Conservation (phyloP, 92 coral and sea anemone species). For the Isaurus tuberculatus region DNA sequence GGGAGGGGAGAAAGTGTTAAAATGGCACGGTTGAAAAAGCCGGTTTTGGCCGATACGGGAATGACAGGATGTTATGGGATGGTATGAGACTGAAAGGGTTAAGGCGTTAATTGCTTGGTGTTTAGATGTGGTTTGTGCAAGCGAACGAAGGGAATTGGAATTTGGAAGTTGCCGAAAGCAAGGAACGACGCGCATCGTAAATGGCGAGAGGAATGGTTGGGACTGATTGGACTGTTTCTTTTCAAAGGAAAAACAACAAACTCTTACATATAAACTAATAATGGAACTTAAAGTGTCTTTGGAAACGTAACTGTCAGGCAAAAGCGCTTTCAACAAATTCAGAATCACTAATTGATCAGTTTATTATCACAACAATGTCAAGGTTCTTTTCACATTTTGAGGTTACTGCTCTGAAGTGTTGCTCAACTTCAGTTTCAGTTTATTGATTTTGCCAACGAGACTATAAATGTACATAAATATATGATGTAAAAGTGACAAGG, state of each 20-base stretch:
- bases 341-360: conserved; percentile 24
- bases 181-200: too few relatives aligned
- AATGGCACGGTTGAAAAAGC: not conserved
- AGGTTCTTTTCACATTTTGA: conserved; percentile 13
- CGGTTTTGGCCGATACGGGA: too few relatives aligned
- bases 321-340: conserved; percentile 33
- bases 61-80: too few relatives aligned
- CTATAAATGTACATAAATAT: too few relatives aligned
- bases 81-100: too few relatives aligned
- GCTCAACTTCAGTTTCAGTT: conserved; percentile 53
- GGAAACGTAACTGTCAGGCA: conserved; percentile 41
- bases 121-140: too few relatives aligned
- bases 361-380: conserved; percentile 29
- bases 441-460: too few relatives aligned
- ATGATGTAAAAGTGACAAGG: too few relatives aligned
- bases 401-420: conserved; percentile 47
- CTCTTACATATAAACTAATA: conserved; percentile 49
- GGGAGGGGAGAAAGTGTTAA: not conserved
- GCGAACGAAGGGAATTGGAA: too few relatives aligned
- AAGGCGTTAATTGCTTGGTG: too few relatives aligned
- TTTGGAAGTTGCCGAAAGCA: too few relatives aligned
- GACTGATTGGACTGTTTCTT: conserved; percentile 4
- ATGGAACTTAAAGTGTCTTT: conserved; percentile 53
- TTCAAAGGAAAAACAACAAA: conserved; percentile 15
- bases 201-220: too few relatives aligned